Evolutionary conservation across 1,140 invertebrate species (phyloP).

Genomic region (Pissodes strobi): DNA sequence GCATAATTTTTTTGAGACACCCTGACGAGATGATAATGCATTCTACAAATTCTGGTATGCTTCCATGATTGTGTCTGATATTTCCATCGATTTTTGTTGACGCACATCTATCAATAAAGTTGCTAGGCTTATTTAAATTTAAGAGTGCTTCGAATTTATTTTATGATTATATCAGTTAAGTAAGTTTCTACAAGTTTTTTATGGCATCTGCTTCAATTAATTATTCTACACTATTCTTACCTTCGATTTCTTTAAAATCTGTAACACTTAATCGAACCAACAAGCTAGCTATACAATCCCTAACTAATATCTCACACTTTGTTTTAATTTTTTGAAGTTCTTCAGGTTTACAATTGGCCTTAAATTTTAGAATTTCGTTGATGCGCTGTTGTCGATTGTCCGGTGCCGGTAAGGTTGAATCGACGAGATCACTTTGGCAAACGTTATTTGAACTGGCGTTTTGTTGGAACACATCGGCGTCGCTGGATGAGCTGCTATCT

Average conservation of each 20-base stretch:
- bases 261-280: conserved; percentile 77
- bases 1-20: too few relatives aligned
- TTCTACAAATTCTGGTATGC: too few relatives aligned
- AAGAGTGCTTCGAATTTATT: too few relatives aligned
- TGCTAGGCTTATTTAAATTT: too few relatives aligned
- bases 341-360: conserved; percentile 81
- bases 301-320: conserved; percentile 63
- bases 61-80: too few relatives aligned
- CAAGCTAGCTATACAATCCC: conserved; percentile 78
- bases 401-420: conserved; percentile 67
- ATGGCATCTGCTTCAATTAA: too few relatives aligned
- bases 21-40: too few relatives aligned
- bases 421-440: conserved; percentile 68
- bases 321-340: conserved; percentile 74
- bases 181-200: too few relatives aligned
- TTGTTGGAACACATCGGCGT: conserved; percentile 49
- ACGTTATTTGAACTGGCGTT: conserved; percentile 54
- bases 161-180: too few relatives aligned
- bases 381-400: conserved; percentile 67
- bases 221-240: too few relatives aligned
- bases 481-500: conserved; percentile 36
- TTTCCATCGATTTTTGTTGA: too few relatives aligned
- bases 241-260: conserved; percentile 85
- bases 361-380: conserved; percentile 71
- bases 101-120: too few relatives aligned